Percentiles rank a stretch among this genome's conserved stretches.
Conservation (phyloP, 2,113 vertebrate species). For the Actinemys pallida region DNA sequence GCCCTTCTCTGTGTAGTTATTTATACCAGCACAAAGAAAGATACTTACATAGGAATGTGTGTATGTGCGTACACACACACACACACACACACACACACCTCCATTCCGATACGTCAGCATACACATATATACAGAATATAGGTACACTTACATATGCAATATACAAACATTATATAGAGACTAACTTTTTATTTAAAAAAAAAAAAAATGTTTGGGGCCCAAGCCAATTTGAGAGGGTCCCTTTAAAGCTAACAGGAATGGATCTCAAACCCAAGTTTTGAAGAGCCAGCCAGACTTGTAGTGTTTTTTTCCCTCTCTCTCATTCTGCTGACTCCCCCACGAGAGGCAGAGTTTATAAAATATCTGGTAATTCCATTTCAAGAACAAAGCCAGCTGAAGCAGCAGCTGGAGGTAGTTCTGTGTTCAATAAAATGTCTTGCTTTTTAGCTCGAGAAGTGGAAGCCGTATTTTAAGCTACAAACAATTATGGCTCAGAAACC, state of each 20-base stretch:
- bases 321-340: background rate
- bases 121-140: background rate
- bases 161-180: background rate
- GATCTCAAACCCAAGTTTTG: background rate
- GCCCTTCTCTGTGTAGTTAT: no score
- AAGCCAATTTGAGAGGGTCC: background rate
- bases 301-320: background rate
- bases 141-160: background rate
- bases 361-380: conserved; percentile 28
- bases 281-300: background rate
- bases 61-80: background rate
- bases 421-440: background rate
- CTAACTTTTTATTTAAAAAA: background rate
- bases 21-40: no score
- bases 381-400: background rate
- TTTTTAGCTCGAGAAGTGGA: conserved; percentile 5
- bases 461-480: background rate
- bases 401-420: background rate
- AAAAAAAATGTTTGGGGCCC: background rate
- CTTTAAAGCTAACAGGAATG: background rate
- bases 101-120: background rate
- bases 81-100: background rate
- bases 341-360: background rate
- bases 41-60: background rate
- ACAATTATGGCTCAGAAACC: background rate